Conservation (phyloP, 2,888 invertebrate genomes). For the Leistus spinibarbis region DNA sequence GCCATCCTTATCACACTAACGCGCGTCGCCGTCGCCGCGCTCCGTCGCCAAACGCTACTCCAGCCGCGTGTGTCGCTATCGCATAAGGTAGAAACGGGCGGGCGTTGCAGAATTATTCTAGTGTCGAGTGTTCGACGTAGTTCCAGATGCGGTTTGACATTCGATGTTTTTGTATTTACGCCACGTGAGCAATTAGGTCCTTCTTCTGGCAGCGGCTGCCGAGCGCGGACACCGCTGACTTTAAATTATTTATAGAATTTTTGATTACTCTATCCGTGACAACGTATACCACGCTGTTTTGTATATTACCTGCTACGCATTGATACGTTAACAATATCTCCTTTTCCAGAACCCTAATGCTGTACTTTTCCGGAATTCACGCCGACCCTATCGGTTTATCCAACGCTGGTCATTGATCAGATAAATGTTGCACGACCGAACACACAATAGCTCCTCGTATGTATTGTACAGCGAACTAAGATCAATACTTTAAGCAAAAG, state of each 20-base stretch:
- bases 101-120: not conserved
- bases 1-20: constrained; percentile 13
- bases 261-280: not conserved
- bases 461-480: too few species aligned
- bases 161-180: constrained; percentile 37
- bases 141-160: constrained; percentile 34
- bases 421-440: too few species aligned
- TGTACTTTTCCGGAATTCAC: too few species aligned
- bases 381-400: too few species aligned
- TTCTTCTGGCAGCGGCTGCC: not conserved
- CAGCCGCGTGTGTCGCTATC: not conserved
- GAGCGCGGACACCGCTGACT: not conserved
- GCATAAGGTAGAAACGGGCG: not conserved
- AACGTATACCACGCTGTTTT: not conserved
- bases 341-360: too few species aligned
- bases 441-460: too few species aligned
- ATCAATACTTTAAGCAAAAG: not conserved
- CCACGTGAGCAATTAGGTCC: constrained; percentile 30
- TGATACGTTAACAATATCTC: too few species aligned
- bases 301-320: not conserved
- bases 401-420: too few species aligned
- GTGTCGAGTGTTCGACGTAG: constrained; percentile 19
- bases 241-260: constrained; percentile 8
- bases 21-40: not conserved
- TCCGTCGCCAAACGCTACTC: not conserved